These are phyloP conservation scores for Pelosia muscerda DNA, from an alignment of 2,888 invertebrate genomes.

Conservation along the genomic window DNA sequence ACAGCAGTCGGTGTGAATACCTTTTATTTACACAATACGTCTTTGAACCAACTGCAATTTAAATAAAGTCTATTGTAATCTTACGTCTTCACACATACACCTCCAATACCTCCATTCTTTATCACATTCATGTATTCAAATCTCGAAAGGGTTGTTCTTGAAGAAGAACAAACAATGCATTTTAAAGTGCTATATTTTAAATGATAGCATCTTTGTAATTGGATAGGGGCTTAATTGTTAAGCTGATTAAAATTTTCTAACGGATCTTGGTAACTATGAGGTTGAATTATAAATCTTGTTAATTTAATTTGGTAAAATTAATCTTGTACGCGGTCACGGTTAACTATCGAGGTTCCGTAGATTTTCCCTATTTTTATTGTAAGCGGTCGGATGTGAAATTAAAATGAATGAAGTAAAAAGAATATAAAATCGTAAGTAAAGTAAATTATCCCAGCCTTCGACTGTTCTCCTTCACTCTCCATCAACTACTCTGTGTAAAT, in stretches of 20 bases:
- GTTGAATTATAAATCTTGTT: constrained; percentile 46
- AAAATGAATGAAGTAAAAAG: no score
- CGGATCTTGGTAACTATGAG: constrained; percentile 51
- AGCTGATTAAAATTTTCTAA: constrained; percentile 58
- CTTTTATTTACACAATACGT: no score
- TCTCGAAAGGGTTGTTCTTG: constrained; percentile 26
- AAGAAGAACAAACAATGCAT: constrained; percentile 52
- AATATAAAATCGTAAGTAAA: no score
- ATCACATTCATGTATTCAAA: constrained; percentile 12
- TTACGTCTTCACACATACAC: neutral
- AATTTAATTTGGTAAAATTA: constrained; percentile 29
- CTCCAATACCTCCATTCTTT: constrained; percentile 4
- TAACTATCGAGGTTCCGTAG: constrained; percentile 36
- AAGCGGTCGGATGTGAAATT: no score
- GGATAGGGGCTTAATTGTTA: constrained; percentile 67
- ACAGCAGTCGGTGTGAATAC: no score
- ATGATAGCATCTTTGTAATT: constrained; percentile 65
- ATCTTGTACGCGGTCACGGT: neutral
- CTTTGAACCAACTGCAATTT: no score
- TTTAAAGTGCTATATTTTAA: constrained; percentile 35
- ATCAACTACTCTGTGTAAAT: no score
- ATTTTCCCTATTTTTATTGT: neutral
- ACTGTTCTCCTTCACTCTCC: no score
- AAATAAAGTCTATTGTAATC: neutral
- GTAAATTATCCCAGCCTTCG: no score